These are phyloP conservation scores for Ladona fulva DNA, from an alignment of 1,140 invertebrate genomes.

Conservation along the genomic window DNA sequence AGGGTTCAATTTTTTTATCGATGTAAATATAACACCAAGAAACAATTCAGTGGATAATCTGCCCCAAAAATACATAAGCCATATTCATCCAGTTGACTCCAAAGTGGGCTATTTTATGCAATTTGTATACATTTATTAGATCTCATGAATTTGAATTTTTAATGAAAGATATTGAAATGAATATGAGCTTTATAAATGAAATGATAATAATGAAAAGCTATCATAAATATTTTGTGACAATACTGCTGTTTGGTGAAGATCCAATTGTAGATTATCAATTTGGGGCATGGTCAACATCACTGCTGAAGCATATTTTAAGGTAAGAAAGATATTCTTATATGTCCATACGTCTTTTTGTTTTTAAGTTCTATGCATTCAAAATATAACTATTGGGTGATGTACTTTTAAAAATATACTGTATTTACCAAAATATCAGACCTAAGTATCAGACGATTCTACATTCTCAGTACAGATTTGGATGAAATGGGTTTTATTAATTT, in stretches of 20 bases:
- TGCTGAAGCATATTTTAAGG: background rate
- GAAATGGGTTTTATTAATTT: too few relatives aligned
- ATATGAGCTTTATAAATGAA: background rate
- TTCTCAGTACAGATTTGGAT: too few relatives aligned
- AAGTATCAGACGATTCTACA: too few relatives aligned
- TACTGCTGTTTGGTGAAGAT: background rate
- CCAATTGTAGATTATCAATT: background rate
- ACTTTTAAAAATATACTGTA: background rate
- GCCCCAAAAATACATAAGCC: background rate
- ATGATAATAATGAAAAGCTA: background rate
- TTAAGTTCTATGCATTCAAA: background rate
- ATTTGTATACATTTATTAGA: conserved; percentile 5
- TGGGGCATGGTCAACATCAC: background rate
- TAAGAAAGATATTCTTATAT: background rate
- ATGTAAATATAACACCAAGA: conserved; percentile 6
- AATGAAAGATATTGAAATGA: background rate
- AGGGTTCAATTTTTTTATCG: background rate
- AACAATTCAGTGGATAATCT: background rate
- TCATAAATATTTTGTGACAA: background rate
- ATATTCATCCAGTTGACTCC: background rate
- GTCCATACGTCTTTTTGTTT: background rate
- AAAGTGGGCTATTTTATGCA: background rate
- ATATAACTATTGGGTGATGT: background rate
- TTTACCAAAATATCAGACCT: background rate
- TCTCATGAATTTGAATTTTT: background rate